Conservation (phyloP, 2,797 vertebrate species). For the Bufotes viridis region DNA sequence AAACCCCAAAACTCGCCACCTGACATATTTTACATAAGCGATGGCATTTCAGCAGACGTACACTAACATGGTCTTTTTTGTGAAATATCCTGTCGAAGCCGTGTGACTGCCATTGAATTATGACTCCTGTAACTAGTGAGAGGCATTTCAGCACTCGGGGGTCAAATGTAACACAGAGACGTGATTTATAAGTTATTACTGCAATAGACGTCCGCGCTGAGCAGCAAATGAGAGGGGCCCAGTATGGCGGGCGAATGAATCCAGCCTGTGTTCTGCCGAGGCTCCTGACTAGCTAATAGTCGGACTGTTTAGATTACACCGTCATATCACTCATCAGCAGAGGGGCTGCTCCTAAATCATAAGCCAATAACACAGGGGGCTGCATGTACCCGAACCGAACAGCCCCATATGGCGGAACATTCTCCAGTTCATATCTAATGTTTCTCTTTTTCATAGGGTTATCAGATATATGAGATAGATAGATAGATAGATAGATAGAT, state of each 20-base stretch:
- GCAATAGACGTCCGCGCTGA: slow-evolving; percentile 36
- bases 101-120: slow-evolving; percentile 25
- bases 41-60: neutral
- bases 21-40: neutral
- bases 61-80: slow-evolving; percentile 1
- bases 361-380: slow-evolving; percentile 35
- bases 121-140: slow-evolving; percentile 64
- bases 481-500: too few relatives aligned
- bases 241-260: slow-evolving; percentile 55
- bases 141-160: slow-evolving; percentile 63
- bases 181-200: slow-evolving; percentile 63
- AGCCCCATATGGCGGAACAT: neutral
- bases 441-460: too few relatives aligned
- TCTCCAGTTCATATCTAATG: accelerated
- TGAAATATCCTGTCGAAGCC: slow-evolving; percentile 35
- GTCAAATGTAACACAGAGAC: slow-evolving; percentile 65
- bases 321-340: slow-evolving; percentile 52
- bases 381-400: slow-evolving; percentile 55
- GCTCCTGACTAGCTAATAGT: slow-evolving; percentile 13
- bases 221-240: slow-evolving; percentile 51
- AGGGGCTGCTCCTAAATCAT: slow-evolving; percentile 48
- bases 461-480: too few relatives aligned
- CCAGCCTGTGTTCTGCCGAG: slow-evolving; percentile 54
- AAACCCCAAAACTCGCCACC: too few relatives aligned
- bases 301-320: slow-evolving; percentile 18